Conservation (phyloP, 2,888 invertebrate species). For the Lasioglossum lativentre region DNA sequence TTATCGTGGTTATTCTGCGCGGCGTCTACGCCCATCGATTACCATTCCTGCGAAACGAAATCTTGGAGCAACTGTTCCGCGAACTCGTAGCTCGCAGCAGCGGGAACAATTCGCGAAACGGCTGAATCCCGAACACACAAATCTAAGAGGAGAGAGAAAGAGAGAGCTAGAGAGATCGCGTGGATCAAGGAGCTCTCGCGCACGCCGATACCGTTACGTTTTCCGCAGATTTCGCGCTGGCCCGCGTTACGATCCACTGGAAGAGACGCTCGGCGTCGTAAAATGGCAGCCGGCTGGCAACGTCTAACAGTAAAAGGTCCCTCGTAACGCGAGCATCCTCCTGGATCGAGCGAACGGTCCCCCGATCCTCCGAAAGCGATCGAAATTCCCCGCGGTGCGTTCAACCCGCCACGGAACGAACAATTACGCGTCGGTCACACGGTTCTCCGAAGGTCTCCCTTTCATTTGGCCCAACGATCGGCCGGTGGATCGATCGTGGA, state of each 20-base stretch:
- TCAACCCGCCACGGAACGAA: conserved; percentile 31
- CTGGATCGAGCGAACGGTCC: conserved; percentile 28
- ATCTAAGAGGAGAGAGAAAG: neutral
- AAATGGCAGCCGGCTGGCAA: conserved; percentile 22
- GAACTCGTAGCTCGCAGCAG: neutral
- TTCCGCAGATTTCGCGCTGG: conserved; percentile 44
- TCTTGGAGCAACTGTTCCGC: neutral
- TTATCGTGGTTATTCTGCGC: neutral
- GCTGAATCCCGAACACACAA: neutral
- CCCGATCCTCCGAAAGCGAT: conserved; percentile 25
- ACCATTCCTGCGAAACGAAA: conserved; percentile 8
- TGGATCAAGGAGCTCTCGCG: neutral
- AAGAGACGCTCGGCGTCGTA: conserved; percentile 44
- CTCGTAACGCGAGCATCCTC: conserved; percentile 48
- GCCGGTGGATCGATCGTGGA: neutral
- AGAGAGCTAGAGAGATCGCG: neutral
- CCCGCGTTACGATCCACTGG: conserved; percentile 44
- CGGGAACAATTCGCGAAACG: neutral
- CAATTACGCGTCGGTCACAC: conserved; percentile 24
- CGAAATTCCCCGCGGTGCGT: conserved; percentile 54
- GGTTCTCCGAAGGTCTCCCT: conserved; percentile 41
- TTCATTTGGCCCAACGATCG: conserved; percentile 13
- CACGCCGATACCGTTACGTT: conserved; percentile 46
- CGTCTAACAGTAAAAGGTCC: conserved; percentile 55
- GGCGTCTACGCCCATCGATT: conserved; percentile 3